Evolutionary conservation across 1,140 invertebrate species (phyloP).

Genomic region (Amyelois transitella): DNA sequence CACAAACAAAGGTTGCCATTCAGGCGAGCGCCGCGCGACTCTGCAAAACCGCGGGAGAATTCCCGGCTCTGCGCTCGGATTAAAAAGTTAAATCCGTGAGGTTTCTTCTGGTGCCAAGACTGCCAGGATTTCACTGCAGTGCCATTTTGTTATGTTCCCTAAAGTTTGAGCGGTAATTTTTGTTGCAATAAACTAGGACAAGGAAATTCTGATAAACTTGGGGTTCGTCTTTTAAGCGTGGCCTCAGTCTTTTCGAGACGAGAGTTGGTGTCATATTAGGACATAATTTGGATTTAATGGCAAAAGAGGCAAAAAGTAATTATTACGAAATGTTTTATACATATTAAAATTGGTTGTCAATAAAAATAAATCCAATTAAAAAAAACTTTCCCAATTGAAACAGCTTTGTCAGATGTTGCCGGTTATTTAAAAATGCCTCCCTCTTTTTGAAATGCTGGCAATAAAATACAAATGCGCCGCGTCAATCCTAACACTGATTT

Average conservation of each 20-base stretch:
- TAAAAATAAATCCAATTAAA: no score
- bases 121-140: background rate
- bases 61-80: background rate
- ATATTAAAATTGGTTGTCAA: no score
- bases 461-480: conserved; percentile 12
- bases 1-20: background rate
- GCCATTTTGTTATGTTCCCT: background rate
- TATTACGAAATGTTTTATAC: no score
- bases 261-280: no score
- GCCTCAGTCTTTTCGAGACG: no score
- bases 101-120: background rate
- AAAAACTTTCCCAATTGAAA: background rate
- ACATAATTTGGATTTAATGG: no score
- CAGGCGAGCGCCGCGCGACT: background rate
- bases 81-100: background rate
- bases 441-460: background rate
- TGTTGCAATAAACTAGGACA: no score
- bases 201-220: no score
- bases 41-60: background rate
- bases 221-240: no score
- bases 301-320: no score
- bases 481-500: conserved; percentile 25
- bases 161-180: no score
- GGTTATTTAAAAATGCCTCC: background rate
- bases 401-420: background rate